Conservation (phyloP, 2,888 invertebrate genomes). For the Callimorpha dominula region DNA sequence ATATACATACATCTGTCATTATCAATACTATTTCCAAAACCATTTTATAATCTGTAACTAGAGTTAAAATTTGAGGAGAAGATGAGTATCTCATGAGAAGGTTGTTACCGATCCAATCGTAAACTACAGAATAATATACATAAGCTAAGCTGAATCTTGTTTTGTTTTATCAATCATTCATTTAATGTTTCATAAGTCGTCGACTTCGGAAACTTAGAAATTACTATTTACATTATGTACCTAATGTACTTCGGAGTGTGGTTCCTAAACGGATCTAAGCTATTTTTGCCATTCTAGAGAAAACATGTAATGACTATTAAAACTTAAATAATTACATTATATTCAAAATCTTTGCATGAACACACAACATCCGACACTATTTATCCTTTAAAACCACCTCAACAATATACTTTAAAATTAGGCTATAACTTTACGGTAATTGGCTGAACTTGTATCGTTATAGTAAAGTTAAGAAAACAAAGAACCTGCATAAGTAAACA, state of each 20-base stretch:
- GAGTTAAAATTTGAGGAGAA: neutral
- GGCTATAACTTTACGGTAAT: constrained; percentile 11
- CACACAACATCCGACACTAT: neutral
- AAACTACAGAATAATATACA: neutral
- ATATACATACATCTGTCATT: neutral
- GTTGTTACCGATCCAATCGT: neutral
- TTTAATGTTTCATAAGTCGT: too few species aligned
- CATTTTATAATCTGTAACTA: neutral
- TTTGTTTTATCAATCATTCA: neutral
- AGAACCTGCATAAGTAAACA: constrained; percentile 19
- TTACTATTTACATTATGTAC: too few species aligned
- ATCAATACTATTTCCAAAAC: too few species aligned
- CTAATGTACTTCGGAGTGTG: neutral
- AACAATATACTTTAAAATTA: constrained; percentile 5
- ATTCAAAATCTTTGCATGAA: neutral
- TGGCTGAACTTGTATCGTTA: constrained; percentile 21
- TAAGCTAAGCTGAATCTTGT: neutral
- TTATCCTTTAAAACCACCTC: neutral
- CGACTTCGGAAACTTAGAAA: too few species aligned
- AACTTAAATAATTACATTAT: neutral
- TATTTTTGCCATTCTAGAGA: neutral
- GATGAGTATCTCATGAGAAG: neutral
- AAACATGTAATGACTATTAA: neutral
- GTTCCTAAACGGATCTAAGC: too few species aligned
- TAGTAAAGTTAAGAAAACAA: constrained; percentile 16